These are phyloP conservation scores for Hydractinia symbiolongicarpus DNA, from an alignment of 30 jellyfish, hydroid and myxozoan genomes.

Conservation along the genomic window DNA sequence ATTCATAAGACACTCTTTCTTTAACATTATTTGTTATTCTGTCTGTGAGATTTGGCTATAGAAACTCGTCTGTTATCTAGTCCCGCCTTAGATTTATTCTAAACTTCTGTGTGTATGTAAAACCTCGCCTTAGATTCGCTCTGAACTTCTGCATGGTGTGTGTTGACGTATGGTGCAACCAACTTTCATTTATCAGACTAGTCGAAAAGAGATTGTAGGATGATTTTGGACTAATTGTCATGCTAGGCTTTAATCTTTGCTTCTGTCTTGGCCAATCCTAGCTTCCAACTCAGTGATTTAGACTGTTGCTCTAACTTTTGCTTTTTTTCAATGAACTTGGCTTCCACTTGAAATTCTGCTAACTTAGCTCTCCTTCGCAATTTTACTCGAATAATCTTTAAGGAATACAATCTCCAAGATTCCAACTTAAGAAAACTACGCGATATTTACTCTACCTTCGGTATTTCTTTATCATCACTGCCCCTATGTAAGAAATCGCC, in stretches of 20 bases:
- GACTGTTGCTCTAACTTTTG: neutral
- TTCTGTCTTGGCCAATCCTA: neutral
- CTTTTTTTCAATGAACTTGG: neutral
- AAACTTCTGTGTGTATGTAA: neutral
- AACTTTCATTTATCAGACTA: neutral
- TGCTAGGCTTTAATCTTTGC: neutral
- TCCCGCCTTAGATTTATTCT: neutral
- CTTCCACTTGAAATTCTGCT: conserved; percentile 1
- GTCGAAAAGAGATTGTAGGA: neutral
- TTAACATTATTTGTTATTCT: neutral
- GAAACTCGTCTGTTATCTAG: too few relatives aligned
- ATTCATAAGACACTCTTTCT: neutral
- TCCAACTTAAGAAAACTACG: too few relatives aligned
- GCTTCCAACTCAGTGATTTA: neutral
- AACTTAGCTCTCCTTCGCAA: neutral
- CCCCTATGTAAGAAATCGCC: too few relatives aligned
- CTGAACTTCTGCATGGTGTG: neutral
- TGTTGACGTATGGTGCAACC: neutral
- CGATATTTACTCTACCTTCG: too few relatives aligned
- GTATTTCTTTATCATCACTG: too few relatives aligned
- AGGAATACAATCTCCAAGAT: too few relatives aligned
- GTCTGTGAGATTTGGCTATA: too few relatives aligned
- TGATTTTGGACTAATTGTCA: neutral
- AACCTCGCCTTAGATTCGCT: too few relatives aligned
- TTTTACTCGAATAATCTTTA: neutral